A percentile compares a stretch with the other conserved stretches of the same genome.
Conservation (phyloP, 2,113 vertebrate species). For the Falcunculus frontatus region DNA sequence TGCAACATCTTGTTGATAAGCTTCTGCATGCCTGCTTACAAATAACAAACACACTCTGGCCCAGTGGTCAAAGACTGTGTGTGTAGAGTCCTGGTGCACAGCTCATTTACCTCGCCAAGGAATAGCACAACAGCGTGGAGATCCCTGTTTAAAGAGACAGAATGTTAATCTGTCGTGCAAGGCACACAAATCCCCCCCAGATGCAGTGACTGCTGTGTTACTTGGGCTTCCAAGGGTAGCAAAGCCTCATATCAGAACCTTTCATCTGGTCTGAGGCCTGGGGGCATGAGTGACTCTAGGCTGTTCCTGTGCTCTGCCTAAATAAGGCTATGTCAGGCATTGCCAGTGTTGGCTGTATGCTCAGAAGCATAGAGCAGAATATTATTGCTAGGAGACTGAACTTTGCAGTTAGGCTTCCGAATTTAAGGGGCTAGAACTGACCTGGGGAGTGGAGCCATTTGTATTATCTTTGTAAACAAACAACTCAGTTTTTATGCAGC, state of each 20-base stretch:
- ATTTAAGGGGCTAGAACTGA: not conserved
- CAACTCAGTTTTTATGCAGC: not conserved
- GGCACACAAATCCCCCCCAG: not conserved
- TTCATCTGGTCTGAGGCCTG: not conserved
- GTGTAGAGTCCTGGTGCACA: not conserved
- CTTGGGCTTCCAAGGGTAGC: not conserved
- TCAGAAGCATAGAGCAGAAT: not conserved
- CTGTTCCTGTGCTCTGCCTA: not conserved
- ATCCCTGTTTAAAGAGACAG: not conserved
- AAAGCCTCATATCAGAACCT: not conserved
- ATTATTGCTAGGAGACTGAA: not conserved
- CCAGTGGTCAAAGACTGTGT: not conserved
- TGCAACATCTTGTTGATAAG: not conserved
- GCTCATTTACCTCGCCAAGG: not conserved
- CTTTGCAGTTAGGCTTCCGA: not conserved
- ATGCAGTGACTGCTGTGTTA: not conserved
- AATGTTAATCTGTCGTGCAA: not conserved
- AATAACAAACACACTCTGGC: not conserved
- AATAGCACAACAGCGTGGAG: not conserved
- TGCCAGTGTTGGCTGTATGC: not conserved
- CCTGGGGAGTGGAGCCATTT: not conserved
- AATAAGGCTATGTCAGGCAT: not conserved
- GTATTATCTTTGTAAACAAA: not conserved
- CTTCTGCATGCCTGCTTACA: not conserved
- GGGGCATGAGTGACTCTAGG: not conserved